Evolutionary conservation across 2,797 vertebrate genomes (phyloP).

Genomic region (Mycteria americana): DNA sequence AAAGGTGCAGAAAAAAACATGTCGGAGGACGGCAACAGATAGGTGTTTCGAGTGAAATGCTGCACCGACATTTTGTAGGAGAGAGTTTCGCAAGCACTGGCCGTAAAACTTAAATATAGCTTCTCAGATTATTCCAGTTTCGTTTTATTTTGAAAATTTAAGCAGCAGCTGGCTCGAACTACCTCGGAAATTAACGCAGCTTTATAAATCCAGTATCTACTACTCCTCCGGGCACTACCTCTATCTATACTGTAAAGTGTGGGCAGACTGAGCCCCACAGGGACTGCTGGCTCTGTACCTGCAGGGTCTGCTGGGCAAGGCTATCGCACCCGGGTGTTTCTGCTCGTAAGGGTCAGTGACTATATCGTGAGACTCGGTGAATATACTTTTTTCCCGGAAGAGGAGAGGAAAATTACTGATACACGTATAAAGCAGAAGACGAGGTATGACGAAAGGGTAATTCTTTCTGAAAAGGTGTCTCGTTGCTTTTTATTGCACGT

Average conservation of each 20-base stretch:
- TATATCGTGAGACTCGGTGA: neutral
- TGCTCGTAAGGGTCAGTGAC: neutral
- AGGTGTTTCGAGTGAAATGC: neutral
- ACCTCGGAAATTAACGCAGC: neutral
- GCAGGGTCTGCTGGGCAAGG: neutral
- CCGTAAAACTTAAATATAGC: neutral
- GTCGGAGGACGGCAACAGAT: neutral
- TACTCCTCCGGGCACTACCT: rapidly evolving
- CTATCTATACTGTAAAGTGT: neutral
- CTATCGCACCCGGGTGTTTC: rapidly evolving
- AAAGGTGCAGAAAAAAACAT: neutral
- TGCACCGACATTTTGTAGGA: constrained; percentile 7
- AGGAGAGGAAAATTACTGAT: neutral
- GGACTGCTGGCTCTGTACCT: too few relatives aligned
- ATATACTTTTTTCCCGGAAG: neutral
- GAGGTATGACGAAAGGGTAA: neutral
- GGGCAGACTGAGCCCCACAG: neutral
- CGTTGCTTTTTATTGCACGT: neutral
- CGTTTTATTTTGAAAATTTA: constrained; percentile 6
- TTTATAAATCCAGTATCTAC: neutral
- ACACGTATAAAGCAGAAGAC: neutral
- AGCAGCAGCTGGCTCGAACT: neutral
- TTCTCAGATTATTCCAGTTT: neutral
- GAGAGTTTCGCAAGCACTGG: neutral
- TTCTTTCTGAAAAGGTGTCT: neutral